Conservation (phyloP, 1,140 invertebrate species). For the Drosophila sechellia region DNA sequence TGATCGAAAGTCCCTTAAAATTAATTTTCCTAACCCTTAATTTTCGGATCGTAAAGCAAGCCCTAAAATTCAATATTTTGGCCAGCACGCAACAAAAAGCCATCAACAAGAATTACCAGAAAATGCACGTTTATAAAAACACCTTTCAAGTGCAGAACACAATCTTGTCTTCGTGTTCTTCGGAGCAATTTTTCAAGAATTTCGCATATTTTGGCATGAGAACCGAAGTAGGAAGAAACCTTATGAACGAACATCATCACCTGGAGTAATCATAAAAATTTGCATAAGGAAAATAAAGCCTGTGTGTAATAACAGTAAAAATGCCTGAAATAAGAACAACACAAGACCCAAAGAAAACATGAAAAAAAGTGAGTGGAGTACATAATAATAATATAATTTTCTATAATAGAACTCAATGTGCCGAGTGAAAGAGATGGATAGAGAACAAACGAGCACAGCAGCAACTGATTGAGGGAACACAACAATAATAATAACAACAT, state of each 20-base stretch:
- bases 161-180: constrained; percentile 28
- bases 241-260: constrained; percentile 13
- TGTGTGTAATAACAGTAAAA: constrained; percentile 73
- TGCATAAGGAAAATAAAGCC: constrained; percentile 54
- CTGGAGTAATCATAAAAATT: constrained; percentile 43
- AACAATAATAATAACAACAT: constrained; percentile 52
- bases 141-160: constrained; percentile 10
- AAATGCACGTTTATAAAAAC: constrained; percentile 5
- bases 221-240: constrained; percentile 3
- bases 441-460: constrained; percentile 29
- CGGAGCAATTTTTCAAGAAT: constrained; percentile 21
- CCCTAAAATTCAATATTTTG: constrained; percentile 21
- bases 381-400: constrained; percentile 83
- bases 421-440: constrained; percentile 10
- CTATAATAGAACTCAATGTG: constrained; percentile 75
- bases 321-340: constrained; percentile 56
- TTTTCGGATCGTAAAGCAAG: constrained; percentile 7
- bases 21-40: constrained; percentile 1
- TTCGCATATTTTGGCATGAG: constrained; percentile 9
- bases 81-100: constrained; percentile 5
- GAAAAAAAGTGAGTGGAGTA: constrained; percentile 53
- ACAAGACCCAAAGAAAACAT: constrained; percentile 12
- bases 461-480: constrained; percentile 50
- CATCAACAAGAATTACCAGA: neutral
- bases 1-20: neutral